Evolutionary conservation across 92 coral and sea anemone species (phyloP), one percentile per base, ranked within the genome.

Genomic region (Palythoa heliodiscus): DNA sequence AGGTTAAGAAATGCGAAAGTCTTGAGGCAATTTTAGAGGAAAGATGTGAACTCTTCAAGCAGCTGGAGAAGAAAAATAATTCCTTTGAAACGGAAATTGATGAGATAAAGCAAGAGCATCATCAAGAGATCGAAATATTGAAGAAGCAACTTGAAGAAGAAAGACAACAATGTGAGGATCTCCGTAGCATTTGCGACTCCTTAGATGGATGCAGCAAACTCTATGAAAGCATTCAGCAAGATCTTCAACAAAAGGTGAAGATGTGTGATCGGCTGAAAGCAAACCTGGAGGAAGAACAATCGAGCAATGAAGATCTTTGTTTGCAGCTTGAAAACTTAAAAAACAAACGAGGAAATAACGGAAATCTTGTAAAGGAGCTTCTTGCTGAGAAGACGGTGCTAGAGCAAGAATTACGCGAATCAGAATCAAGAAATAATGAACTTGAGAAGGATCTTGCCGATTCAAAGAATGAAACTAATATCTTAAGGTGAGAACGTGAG

Each of bases 371-470:
- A 52, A 80, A 80, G 29, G 88, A 87, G 54, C 53, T 83, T 29
- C 75, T 87, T 29, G 85, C 81, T 19, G 87, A 83, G 47, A 29
- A 77, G 19, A 57, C 61, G 19, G 83, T 78, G 5, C 4, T 82
- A 80, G 93, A 83, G 72, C 81, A 86, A 40, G 81, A 68, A 17
- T 60, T 87, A 19, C 23, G 57, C 2, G 79, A 70, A 13, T 38
- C 78, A 25, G 52, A 40, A 19, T 74, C 57, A 54, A 79, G 86
- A 72, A 71, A 68, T n/a, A 66, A 61, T 3, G 76, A 75, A 66
- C 86, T 88, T 23, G 87, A 55, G 20, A 81, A 86, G 66, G 90
- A 89, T 52, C 71, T 89, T 2, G 47, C 43, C 10, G 83, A 87
- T 13, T 40, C 74, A 29, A 86, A 89, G 70, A 25, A 39, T 23